These are phyloP conservation scores for Gymnocephalus cernua DNA, from an alignment of 2,113 vertebrate genomes.

Conservation along the genomic window DNA sequence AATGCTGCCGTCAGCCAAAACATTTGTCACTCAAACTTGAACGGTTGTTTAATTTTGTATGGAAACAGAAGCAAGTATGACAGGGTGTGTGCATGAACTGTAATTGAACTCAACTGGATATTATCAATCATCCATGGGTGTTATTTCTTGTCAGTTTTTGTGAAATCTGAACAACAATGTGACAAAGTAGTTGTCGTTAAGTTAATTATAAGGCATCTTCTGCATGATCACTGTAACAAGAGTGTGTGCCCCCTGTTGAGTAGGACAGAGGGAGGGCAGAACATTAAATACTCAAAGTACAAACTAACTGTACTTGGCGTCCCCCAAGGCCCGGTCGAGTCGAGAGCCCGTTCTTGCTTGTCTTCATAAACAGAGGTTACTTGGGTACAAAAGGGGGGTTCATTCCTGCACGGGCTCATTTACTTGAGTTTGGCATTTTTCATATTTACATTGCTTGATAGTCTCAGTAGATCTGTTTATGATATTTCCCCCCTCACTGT, in stretches of 20 bases:
- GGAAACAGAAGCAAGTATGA: conserved; percentile 8
- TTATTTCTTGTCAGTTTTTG: background rate
- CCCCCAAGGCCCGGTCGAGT: conserved; percentile 39
- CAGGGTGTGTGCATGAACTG: conserved; percentile 8
- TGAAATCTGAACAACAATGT: background rate
- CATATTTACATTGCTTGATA: conserved; percentile 77
- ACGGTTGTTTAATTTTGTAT: conserved; percentile 33
- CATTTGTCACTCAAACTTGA: background rate
- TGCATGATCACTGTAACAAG: background rate
- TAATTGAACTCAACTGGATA: conserved; percentile 10
- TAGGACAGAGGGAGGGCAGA: conserved; percentile 61
- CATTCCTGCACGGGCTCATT: conserved; percentile 67
- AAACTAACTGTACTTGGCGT: conserved; percentile 48
- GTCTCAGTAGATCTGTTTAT: conserved; percentile 73
- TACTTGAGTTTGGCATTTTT: conserved; percentile 73
- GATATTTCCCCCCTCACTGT: conserved; percentile 58
- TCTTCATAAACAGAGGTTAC: conserved; percentile 68
- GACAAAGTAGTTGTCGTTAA: background rate
- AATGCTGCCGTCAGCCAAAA: conserved; percentile 6
- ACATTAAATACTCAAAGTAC: conserved; percentile 55
- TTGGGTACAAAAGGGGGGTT: conserved; percentile 35
- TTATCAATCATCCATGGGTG: background rate
- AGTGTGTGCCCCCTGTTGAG: conserved; percentile 26
- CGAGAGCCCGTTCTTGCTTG: conserved; percentile 29
- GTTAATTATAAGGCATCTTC: background rate